Base-by-base conservation (phyloP, 2,113 vertebrate species). In the Rhea pennata region DNA sequence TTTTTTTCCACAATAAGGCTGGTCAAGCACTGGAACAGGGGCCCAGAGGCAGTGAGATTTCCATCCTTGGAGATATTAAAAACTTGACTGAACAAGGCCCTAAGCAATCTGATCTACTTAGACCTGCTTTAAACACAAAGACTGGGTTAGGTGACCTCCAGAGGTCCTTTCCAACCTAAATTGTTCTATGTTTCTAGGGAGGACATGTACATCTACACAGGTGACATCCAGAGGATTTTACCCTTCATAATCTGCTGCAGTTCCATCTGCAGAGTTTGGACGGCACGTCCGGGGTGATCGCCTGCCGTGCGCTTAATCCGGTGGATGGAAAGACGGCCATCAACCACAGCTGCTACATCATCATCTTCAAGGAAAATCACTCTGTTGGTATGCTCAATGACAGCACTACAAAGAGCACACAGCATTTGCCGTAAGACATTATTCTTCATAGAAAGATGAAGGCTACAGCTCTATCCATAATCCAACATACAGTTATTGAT, bases 161-260 rank as follows among this genome's bases (percentile, higher is more conserved):
- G 14, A 66, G 40, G 26, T 15, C 80, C 13, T 17, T 9, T 11
- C 27, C 77, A 23, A 15, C 46, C 58, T 7, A 26, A 5, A 3
- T 4, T 17, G 6, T 24, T 64, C 51, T 11, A 31, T 22, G 65
- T 19, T 62, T 20, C 7, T 36, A 36, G 16, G 42, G 40, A 39
- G 21, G 42, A 13, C 6, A 33, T 0, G 12, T 7, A 23, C 64
- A 21, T 5, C 48, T 22, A 19, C 50, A 2, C 36, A n/a, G n/a
- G 73, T 3, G 19, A 61, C 54, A 36, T 1, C 19, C 69, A 53
- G 51, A 56, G 42, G 58, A 10, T 4, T 95, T 97, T 88, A 99
- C 99, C 99, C 97, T 99, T 99, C 99, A 99, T 99, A 93, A 99
- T 99, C 91, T 99, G 99, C 98, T 99, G 99, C 15, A 99, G 98